Conservation (phyloP, 2,797 vertebrate species). For the Macrochelys suwanniensis region DNA sequence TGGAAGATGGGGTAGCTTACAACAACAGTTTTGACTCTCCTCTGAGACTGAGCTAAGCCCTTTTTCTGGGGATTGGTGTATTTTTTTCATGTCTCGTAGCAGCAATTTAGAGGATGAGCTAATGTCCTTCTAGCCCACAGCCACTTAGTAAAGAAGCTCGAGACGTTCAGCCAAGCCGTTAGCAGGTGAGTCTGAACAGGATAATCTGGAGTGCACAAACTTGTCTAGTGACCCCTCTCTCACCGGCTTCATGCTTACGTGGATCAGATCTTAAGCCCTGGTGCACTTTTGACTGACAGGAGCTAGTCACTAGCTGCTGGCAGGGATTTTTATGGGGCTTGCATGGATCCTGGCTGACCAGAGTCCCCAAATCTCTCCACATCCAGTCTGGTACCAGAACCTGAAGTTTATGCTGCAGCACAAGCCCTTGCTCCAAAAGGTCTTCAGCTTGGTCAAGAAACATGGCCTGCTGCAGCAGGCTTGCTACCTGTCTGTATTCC, state of each 20-base stretch:
- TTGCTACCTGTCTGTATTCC: not conserved
- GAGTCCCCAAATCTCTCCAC: rapidly evolving
- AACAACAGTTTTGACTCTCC: not conserved
- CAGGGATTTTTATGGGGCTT: not conserved
- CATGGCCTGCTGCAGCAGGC: not conserved
- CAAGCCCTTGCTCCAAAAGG: not conserved
- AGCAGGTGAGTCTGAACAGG: not conserved
- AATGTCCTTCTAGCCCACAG: not conserved
- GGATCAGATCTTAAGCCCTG: rapidly evolving
- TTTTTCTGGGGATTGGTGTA: not conserved
- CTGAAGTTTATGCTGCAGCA: slow-evolving; percentile 25
- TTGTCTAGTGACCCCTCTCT: not conserved
- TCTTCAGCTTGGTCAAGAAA: not conserved
- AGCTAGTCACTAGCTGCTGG: not conserved
- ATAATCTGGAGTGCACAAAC: not conserved
- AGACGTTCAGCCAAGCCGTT: not conserved
- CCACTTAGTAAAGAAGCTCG: not conserved
- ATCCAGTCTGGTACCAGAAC: not conserved
- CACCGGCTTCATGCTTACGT: rapidly evolving
- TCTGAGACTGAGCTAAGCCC: rapidly evolving
- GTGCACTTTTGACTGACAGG: not conserved
- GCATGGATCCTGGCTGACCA: rapidly evolving
- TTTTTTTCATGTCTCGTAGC: not conserved
- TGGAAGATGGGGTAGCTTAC: not conserved
- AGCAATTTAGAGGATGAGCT: not conserved